Percentiles rank a stretch among this genome's conserved stretches.
Conservation (phyloP, 1,140 invertebrate genomes). For the Orius insidiosus region DNA sequence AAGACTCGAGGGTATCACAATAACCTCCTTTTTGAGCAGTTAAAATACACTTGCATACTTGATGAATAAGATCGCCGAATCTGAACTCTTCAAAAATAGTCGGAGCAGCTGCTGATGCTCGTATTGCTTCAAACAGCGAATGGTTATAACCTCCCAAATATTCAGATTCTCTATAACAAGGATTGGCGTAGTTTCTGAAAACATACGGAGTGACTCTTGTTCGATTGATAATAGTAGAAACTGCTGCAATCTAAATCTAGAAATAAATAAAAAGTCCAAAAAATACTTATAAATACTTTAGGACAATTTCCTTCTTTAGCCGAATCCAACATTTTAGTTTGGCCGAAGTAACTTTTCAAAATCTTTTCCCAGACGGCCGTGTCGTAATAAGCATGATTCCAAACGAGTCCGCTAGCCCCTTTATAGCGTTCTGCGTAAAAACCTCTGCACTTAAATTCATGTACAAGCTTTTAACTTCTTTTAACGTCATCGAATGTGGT, state of each 20-base stretch:
- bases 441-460: slow-evolving; percentile 47
- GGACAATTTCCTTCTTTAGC: slow-evolving; percentile 37
- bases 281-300: slow-evolving; percentile 32
- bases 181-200: slow-evolving; percentile 77
- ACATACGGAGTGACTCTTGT: slow-evolving; percentile 65
- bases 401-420: slow-evolving; percentile 64
- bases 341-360: slow-evolving; percentile 51
- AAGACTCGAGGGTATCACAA: background rate
- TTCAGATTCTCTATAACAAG: slow-evolving; percentile 50
- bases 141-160: slow-evolving; percentile 61
- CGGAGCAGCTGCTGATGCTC: slow-evolving; percentile 83
- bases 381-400: slow-evolving; percentile 82
- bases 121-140: slow-evolving; percentile 69
- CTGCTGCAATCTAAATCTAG: slow-evolving; percentile 41
- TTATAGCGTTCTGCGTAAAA: slow-evolving; percentile 49
- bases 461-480: slow-evolving; percentile 47
- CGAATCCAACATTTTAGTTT: slow-evolving; percentile 46
- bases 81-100: slow-evolving; percentile 81
- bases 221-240: slow-evolving; percentile 69
- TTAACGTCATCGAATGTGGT: slow-evolving; percentile 35
- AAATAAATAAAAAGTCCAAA: slow-evolving; percentile 1
- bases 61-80: slow-evolving; percentile 56
- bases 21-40: background rate
- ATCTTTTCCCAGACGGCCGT: slow-evolving; percentile 68
- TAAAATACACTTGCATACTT: slow-evolving; percentile 33